Evolutionary conservation across 2,888 invertebrate genomes (phyloP), one percentile per base, ranked within the genome.

Genomic region (Pyrrhosoma nymphula): DNA sequence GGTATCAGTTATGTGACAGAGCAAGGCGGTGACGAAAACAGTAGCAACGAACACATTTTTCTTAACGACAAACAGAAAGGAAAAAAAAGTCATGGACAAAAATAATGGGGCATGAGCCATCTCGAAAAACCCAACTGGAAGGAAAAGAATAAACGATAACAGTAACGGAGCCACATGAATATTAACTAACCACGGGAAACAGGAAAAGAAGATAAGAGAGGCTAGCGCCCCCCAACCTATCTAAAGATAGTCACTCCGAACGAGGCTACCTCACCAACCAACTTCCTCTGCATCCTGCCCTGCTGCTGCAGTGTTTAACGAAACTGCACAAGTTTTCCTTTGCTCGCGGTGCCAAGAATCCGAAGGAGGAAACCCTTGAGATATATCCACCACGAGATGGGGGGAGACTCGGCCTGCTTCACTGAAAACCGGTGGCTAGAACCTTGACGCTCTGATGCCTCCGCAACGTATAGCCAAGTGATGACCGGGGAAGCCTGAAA

Each of bases 171-270:
- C 30, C 82, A 8, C 10, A 82, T 82, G 82, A 82, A 82, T 82
- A 82, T 82, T 82, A 82, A 82, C n/a, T 35, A 82, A 82, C 30
- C 26, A 35, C 69, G n/a, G 69, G 69, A 69, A 69, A 69, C 69
- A n/a, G 69, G 69, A 69, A 35, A 82, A 35, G 82, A 35, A 60
- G 60, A 60, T 16, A 35, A 8, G 82, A 14, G 30, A 82, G 82
- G 82, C 82, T 35, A 35, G 82, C 82, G 35, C n/a, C 30, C 69
- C 6, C n/a, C 47, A 4, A 2, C 60, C 60, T 60, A 82, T 82
- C 82, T 82, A 82, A 82, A 82, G 30, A 35, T 82, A 82, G 82
- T 35, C 0, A 35, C 14, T 23, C 30, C 35, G 82, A 3, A 2
- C 35, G 82, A 16, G 35, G 82, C 16, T 35, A 30, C 35, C 12